A percentile compares a stretch with the other conserved stretches of the same genome.
Evolutionary conservation across 1,140 invertebrate genomes (phyloP).

Genomic region (Bacillus rossius): DNA sequence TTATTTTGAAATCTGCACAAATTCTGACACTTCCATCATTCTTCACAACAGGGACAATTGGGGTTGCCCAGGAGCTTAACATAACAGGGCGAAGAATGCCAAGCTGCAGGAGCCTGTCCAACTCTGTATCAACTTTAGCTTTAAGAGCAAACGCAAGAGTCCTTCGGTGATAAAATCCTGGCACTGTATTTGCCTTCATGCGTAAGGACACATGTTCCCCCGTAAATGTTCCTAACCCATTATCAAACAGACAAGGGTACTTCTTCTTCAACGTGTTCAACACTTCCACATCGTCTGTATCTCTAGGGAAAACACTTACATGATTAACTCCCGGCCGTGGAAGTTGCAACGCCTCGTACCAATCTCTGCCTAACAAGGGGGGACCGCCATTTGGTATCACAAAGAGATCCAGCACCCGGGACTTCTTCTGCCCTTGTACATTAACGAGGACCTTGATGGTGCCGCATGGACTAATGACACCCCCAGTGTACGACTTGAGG

Average conservation of each 20-base stretch:
- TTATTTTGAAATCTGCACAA: constrained; percentile 31
- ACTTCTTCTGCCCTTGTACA: not conserved
- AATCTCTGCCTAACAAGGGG: constrained; percentile 24
- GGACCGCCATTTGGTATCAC: constrained; percentile 5
- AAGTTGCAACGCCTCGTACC: constrained; percentile 18
- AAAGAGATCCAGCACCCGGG: not conserved
- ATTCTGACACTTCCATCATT: constrained; percentile 28
- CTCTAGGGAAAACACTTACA: not conserved
- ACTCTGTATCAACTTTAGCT: constrained; percentile 1
- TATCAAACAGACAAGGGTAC: not conserved
- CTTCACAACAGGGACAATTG: constrained; percentile 31
- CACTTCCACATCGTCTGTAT: not conserved
- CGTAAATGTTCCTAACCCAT: not conserved
- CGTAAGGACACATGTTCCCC: not conserved
- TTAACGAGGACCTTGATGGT: not conserved
- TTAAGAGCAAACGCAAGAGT: not conserved
- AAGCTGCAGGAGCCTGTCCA: not conserved
- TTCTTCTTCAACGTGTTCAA: not conserved
- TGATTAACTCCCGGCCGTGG: not conserved
- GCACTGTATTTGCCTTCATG: not conserved
- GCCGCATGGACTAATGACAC: not conserved
- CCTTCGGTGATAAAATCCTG: not conserved
- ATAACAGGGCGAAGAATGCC: constrained; percentile 13
- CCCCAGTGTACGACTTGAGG: not conserved
- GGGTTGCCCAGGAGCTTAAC: constrained; percentile 33